Conservation (phyloP, 2,113 vertebrate genomes). For the Cebus imitator region DNA sequence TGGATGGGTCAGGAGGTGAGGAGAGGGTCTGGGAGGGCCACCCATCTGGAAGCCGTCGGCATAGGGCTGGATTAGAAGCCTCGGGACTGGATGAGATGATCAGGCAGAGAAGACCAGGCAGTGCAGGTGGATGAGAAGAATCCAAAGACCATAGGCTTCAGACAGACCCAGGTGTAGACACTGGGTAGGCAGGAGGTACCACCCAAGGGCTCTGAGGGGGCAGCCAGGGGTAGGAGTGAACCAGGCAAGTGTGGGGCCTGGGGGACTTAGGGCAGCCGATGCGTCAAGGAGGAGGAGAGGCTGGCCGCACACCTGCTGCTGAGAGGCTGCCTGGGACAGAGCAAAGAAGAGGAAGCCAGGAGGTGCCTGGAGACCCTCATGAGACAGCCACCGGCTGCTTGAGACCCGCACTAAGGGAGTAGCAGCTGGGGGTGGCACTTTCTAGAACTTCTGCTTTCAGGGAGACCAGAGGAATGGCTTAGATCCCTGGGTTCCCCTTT, state of each 20-base stretch:
- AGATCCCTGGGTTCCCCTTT: fast-evolving
- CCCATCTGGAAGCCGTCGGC: neutral
- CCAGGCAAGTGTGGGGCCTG: neutral
- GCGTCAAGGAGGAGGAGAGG: neutral
- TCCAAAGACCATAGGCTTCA: no score
- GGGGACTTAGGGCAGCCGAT: neutral
- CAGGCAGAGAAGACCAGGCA: neutral
- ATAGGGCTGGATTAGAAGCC: neutral
- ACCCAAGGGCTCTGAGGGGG: fast-evolving
- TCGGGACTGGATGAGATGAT: neutral
- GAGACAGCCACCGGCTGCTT: neutral
- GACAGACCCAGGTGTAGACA: no score
- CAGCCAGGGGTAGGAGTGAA: neutral
- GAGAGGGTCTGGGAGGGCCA: neutral
- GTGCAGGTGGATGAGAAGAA: neutral
- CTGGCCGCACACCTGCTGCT: fast-evolving
- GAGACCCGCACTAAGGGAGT: fast-evolving
- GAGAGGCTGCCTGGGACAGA: neutral
- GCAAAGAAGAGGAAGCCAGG: neutral
- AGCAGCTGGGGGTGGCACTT: neutral
- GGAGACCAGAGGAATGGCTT: neutral
- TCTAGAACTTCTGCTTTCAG: neutral
- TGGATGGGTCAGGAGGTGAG: neutral
- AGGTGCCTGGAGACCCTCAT: neutral
- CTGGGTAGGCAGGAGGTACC: no score